Percentiles rank a stretch among this genome's conserved stretches.
Conservation (phyloP, 1,140 invertebrate species). For the Scaptomyza pallida region DNA sequence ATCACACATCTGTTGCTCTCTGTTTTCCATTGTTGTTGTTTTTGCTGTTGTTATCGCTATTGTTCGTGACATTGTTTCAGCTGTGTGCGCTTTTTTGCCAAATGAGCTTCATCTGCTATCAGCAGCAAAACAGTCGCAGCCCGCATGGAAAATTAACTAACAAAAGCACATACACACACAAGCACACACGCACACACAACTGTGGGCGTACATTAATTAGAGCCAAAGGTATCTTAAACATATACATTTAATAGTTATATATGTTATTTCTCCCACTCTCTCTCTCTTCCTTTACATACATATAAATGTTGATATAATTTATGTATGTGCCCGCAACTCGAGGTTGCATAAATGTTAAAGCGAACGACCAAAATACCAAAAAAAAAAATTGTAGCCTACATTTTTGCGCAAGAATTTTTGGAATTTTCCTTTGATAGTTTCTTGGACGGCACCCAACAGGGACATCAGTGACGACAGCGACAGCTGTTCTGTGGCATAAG, state of each 20-base stretch:
- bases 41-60: conserved; percentile 35
- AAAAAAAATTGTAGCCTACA: conserved; percentile 42
- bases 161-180: background rate
- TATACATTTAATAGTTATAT: conserved; percentile 6
- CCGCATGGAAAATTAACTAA: conserved; percentile 37
- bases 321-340: conserved; percentile 33
- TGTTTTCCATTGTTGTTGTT: conserved; percentile 5
- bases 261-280: too few species aligned
- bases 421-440: conserved; percentile 12
- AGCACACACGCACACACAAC: background rate
- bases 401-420: conserved; percentile 22
- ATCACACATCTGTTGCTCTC: conserved; percentile 32
- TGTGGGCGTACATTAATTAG: conserved; percentile 66
- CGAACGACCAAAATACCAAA: too few species aligned
- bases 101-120: conserved; percentile 39
- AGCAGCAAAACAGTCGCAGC: conserved; percentile 10
- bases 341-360: conserved; percentile 60
- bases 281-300: too few species aligned
- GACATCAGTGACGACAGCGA: background rate
- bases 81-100: conserved; percentile 18
- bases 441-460: too few species aligned
- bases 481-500: conserved; percentile 31
- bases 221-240: conserved; percentile 47
- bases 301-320: conserved; percentile 2
- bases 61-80: conserved; percentile 21